Evolutionary conservation across 2,797 vertebrate species (phyloP).

Genomic region (Hypotaenidia philippensis): DNA sequence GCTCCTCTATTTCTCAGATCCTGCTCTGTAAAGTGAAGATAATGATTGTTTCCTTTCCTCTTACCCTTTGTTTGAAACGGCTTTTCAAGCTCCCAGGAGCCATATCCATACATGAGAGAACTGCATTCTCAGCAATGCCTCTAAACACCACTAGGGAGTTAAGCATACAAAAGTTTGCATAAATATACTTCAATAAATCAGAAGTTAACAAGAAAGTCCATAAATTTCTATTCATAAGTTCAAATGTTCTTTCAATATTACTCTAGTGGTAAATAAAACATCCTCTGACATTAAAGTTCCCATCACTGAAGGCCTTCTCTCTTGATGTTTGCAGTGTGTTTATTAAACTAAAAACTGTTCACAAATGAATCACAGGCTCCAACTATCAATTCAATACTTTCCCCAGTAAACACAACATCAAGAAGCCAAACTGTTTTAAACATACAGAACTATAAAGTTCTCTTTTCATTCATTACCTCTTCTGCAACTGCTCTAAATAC

Average conservation of each 20-base stretch:
- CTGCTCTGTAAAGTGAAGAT: background rate
- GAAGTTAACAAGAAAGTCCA: slow-evolving; percentile 13
- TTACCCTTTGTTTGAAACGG: background rate
- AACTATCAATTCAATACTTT: background rate
- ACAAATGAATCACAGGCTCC: background rate
- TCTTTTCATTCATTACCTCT: slow-evolving; percentile 47
- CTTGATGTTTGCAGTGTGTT: slow-evolving; percentile 1
- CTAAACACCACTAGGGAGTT: background rate
- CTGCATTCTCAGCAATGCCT: background rate
- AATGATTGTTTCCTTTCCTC: background rate
- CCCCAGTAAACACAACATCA: slow-evolving; percentile 4
- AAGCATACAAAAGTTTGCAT: background rate
- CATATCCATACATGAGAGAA: background rate
- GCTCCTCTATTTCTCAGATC: background rate
- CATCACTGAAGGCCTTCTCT: background rate
- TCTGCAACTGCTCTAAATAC: slow-evolving; percentile 38
- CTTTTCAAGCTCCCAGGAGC: slow-evolving; percentile 22
- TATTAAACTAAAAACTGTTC: background rate
- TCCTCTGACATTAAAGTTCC: background rate
- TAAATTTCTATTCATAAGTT: background rate
- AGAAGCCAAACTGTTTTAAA: slow-evolving; percentile 42
- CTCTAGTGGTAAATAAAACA: slow-evolving; percentile 1
- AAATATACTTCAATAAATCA: background rate
- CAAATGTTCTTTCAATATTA: background rate
- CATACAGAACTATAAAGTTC: slow-evolving; percentile 1